Evolutionary conservation across 2,113 vertebrate genomes (phyloP), one percentile per base, ranked within the genome.

Genomic region (Corythaixoides concolor): DNA sequence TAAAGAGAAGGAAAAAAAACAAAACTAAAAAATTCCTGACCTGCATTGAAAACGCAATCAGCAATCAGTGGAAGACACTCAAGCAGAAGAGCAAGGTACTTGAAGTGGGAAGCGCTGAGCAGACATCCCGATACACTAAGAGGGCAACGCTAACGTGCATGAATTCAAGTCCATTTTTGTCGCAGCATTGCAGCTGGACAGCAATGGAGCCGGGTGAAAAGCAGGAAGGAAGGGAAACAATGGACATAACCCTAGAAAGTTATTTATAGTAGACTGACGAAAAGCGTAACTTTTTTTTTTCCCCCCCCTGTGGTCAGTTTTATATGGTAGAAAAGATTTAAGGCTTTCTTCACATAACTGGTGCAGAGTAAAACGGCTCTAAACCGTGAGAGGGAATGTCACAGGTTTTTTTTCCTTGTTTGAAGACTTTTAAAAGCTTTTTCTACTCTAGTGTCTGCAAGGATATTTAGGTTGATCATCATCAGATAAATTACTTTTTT

Each of bases 171-270:
- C 85, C 89, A 85, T 85, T 63, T 39, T 39, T 82, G 88, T 41
- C 8, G 0, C 87, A 93, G 91, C 88, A 21, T 3, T 82, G 50
- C 81, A 69, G 90, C 85, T 69, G 79, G 78, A 93, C 93, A 88
- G 82, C 90, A 90, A 77, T 59, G 90, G 90, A 93, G 95, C 16
- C 6, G 18, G 5, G 85, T 10, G 43, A 86, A 94, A 97, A 67
- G 92, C 88, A 95, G 96, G 95, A 97, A 96, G 96, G 95, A 97
- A 97, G 83, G 37, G 39, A 86, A 97, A 96, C 95, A 97, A 97
- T 96, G 90, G 93, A 69, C 43, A 77, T 9, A 62, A 63, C 55
- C 82, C 85, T 88, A 80, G 11, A 8, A 88, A 70, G 87, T 74
- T 97, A 96, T 96, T 97, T 96, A 95, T 97, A 97, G 95, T 3